Evolutionary conservation across 1,140 invertebrate genomes (phyloP), one percentile per base, ranked within the genome.

Genomic region (Drosophila melanica): DNA sequence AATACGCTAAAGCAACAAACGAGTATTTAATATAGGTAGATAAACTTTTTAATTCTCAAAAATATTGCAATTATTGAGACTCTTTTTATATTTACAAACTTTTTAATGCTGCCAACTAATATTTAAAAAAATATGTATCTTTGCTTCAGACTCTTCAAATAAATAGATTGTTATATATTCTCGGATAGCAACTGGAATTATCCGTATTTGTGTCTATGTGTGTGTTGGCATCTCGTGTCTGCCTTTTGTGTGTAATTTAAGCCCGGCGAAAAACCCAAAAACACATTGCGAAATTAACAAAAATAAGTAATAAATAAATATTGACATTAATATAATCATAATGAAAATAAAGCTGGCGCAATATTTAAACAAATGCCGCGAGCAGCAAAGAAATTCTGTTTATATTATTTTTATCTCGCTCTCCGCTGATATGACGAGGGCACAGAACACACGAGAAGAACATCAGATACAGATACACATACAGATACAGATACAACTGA

Each of bases 311-410:
- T 33, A 60, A 48, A 62, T 37, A 82, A 82, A 85, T 79, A 84
- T 71, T 75, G 47, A 76, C 71, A 23, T 66, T 5, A 37, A 51
- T 72, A 37, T 53, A 42, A 51, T 4, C 16, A 68, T 50, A 63
- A 63, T 74, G 57, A 75, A 44, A 47, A 64, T 58, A 69, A 48
- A 42, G 57, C 66, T 75, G 77, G 35, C n/a, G 59, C 66, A 70
- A 81, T 81, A 69, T 77, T 75, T 71, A 58, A 75, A 81, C 78
- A 81, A 63, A 74, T 75, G 58, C 47, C 12, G 27, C 60, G 47
- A 20, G 51, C 44, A 47, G n/a, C 12, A 30, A 54, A 58, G 30
- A 62, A 64, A 64, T 70, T 41, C 16, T 71, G 65, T 77, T 77
- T 60, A 55, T 57, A 60, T 63, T 81, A 64, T 71, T 71, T 42